phyloP scores from a whole-genome alignment of 2,888 invertebrate genomes.

The Camptogramma bilineatum region DNA sequence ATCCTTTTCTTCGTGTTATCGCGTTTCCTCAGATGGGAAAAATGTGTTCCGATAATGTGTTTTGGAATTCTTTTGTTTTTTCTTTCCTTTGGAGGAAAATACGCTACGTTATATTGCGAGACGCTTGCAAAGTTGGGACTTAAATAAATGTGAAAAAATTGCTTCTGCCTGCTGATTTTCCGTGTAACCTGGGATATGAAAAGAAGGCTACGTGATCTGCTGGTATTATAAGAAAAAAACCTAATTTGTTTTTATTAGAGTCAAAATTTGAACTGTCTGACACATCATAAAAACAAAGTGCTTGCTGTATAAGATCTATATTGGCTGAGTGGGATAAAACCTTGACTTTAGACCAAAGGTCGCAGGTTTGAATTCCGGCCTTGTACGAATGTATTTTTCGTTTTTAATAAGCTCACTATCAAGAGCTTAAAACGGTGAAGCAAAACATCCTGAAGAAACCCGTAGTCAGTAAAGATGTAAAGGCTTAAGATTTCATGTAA shows the following conservation, averaged over 20 bases:
- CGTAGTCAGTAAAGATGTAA: no score
- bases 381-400: no score
- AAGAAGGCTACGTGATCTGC: background rate
- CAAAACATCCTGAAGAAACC: no score
- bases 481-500: no score
- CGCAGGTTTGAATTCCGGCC: no score
- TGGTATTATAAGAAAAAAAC: background rate
- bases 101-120: conserved; percentile 31
- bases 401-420: no score
- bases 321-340: no score
- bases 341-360: no score
- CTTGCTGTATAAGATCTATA: no score
- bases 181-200: background rate
- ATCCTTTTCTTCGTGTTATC: conserved; percentile 70
- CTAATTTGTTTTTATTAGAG: background rate
- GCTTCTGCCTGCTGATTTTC: background rate
- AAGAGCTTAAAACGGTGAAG: no score
- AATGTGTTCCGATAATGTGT: conserved; percentile 72
- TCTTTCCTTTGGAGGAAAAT: conserved; percentile 44
- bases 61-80: conserved; percentile 58
- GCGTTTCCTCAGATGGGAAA: conserved; percentile 67
- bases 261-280: no score
- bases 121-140: conserved; percentile 25
- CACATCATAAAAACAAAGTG: no score
- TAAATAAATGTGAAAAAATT: background rate